Percentiles rank a stretch among this genome's conserved stretches.
Conservation (phyloP, 2,113 vertebrate genomes). For the Cynoglossus semilaevis region DNA sequence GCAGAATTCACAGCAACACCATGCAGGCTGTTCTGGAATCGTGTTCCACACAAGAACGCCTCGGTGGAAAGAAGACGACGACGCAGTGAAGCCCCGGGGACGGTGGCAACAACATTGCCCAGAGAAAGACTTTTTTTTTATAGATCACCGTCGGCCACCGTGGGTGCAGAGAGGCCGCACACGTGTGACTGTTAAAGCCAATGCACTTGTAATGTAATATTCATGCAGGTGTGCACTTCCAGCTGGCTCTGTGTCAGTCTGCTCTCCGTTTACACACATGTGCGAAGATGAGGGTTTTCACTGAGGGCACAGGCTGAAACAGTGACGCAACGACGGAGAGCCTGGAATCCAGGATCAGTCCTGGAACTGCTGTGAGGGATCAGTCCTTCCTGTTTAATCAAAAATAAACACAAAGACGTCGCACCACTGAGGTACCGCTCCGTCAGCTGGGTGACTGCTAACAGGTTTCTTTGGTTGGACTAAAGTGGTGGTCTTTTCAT, state of each 20-base stretch:
- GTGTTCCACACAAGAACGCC: conserved; percentile 55
- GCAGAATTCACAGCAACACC: conserved; percentile 69
- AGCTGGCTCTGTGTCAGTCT: conserved; percentile 4
- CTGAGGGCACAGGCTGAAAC: not conserved
- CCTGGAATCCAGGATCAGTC: too few species aligned
- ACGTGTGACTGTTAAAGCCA: conserved; percentile 28
- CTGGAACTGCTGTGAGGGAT: too few species aligned
- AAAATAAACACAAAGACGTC: too few species aligned
- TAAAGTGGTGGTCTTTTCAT: too few species aligned
- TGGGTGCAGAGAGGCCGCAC: conserved; percentile 27
- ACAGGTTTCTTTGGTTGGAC: too few species aligned
- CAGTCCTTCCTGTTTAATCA: too few species aligned
- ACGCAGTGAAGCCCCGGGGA: conserved; percentile 34
- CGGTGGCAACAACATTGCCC: conserved; percentile 47
- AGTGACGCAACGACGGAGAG: not conserved
- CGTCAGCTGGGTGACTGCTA: too few species aligned
- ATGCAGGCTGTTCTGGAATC: conserved; percentile 60
- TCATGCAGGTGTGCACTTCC: conserved; percentile 52
- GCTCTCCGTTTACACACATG: not conserved
- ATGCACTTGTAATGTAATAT: conserved; percentile 51
- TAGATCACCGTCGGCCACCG: conserved; percentile 32
- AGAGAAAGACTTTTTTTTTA: conserved; percentile 30
- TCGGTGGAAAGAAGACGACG: conserved; percentile 35
- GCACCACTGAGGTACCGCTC: too few species aligned
- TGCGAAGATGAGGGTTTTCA: not conserved